Evolutionary conservation across 1,140 invertebrate genomes (phyloP), one percentile per base, ranked within the genome.

Genomic region (Adelges cooleyi): DNA sequence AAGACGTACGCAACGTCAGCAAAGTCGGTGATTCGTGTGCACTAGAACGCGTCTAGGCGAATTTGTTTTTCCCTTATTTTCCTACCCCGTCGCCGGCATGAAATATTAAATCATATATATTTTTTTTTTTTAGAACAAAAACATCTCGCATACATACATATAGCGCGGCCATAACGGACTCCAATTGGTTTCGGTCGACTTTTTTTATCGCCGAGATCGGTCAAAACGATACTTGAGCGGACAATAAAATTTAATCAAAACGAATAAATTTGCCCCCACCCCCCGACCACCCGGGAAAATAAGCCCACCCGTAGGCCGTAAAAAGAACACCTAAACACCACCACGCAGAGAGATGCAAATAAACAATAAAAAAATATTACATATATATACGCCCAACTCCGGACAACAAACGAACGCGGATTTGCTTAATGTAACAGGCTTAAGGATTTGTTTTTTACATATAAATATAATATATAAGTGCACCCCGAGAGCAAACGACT

Each of bases 231-330:
- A n/a, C 38, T 59, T 29, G 42, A 25, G 40, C n/a, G 54, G 42
- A 62, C 56, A 46, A 48, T 46, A 62, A 62, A 62, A 62, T 62
- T 62, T 62, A 62, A 62, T 62, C 56, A 62, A 62, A 62, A 62
- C 56, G 56, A 62, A 62, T 48, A 62, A 62, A 22, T 56, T 56
- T 56, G 29, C 29, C 29, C 29, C 29, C 29, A 11, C 29, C 11
- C 11, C 29, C 11, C 5, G 5, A 33, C 29, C 29, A 33, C 5
- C n/a, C 29, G 27, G 17, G 42, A 48, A 17, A 48, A 62, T 46
- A 62, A 62, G 42, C 25, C 56, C 6, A 8, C n/a, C 42, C 3
- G 18, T n/a, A 15, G 18, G 22, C 56, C 25, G 46, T 62, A 62
- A 33, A 62, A 62, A 62, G 18, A 27, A 48, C 42, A 48, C 56